These are phyloP conservation scores for Tethya wilhelma DNA, from an alignment of 37 sponge, comb jelly and placozoan genomes.

Conservation along the genomic window DNA sequence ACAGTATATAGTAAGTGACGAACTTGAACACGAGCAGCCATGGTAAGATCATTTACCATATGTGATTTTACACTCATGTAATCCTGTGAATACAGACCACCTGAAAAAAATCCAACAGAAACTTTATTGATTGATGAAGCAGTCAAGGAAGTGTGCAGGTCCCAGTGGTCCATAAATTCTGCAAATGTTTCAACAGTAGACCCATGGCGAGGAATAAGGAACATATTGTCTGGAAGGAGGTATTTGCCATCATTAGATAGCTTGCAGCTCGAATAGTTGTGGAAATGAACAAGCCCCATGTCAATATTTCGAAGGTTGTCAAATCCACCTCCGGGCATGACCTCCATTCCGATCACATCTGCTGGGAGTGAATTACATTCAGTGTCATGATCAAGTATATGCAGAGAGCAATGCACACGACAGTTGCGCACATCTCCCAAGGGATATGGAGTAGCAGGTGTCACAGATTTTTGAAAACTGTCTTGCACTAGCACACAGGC, in stretches of 20 bases:
- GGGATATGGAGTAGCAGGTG: slow-evolving; percentile 19
- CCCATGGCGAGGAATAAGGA: slow-evolving; percentile 43
- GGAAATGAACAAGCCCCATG: slow-evolving; percentile 54
- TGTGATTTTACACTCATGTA: slow-evolving; percentile 41
- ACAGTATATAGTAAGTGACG: slow-evolving; percentile 49
- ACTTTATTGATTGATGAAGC: slow-evolving; percentile 46
- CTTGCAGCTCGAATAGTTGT: slow-evolving; percentile 63
- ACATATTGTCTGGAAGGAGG: slow-evolving; percentile 59
- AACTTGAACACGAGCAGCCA: slow-evolving; percentile 45
- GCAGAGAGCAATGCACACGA: neutral
- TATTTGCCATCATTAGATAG: slow-evolving; percentile 59
- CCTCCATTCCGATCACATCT: slow-evolving; percentile 54
- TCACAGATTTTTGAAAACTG: neutral
- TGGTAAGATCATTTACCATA: slow-evolving; percentile 17
- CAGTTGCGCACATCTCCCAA: slow-evolving; percentile 73
- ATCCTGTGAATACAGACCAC: slow-evolving; percentile 58
- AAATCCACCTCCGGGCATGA: slow-evolving; percentile 71
- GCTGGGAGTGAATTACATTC: neutral
- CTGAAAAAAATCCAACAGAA: slow-evolving; percentile 24
- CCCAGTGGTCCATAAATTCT: slow-evolving; percentile 45
- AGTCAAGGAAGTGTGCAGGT: slow-evolving; percentile 46
- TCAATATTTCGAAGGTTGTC: slow-evolving; percentile 75
- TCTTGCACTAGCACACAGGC: too few species aligned
- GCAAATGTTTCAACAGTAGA: slow-evolving; percentile 53
- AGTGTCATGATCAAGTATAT: too few species aligned